phyloP scores from a whole-genome alignment of 2,888 invertebrate genomes.

The Sarcophaga subvicina region DNA sequence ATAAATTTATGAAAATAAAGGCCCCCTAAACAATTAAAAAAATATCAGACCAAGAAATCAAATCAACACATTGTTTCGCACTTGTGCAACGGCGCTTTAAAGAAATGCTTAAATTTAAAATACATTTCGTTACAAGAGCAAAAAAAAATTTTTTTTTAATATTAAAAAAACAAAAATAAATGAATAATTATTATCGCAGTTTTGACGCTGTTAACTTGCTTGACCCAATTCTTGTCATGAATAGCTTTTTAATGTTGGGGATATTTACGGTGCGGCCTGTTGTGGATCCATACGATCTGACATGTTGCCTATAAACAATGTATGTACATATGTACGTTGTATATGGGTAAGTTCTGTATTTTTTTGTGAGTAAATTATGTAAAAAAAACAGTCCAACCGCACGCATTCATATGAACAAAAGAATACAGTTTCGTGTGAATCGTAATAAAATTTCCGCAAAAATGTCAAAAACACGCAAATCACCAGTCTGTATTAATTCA shows the following conservation, averaged over 20 bases:
- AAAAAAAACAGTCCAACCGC: background rate
- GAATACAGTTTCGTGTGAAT: constrained; percentile 52
- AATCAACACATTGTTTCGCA: background rate
- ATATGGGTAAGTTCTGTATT: constrained; percentile 26
- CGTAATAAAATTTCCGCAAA: constrained; percentile 68
- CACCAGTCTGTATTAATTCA: constrained; percentile 64
- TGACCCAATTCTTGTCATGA: constrained; percentile 67
- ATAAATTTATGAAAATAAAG: background rate
- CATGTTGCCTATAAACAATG: constrained; percentile 45
- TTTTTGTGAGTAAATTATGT: constrained; percentile 46
- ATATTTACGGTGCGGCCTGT: background rate
- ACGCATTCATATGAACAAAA: background rate
- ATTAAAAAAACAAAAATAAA: constrained; percentile 8
- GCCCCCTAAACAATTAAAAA: background rate
- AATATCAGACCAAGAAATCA: constrained; percentile 1
- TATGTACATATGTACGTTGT: background rate
- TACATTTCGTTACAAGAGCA: background rate
- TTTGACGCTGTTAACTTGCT: constrained; percentile 61
- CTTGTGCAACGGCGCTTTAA: background rate
- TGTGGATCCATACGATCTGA: background rate
- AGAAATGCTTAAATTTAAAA: constrained; percentile 27
- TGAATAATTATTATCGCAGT: constrained; percentile 56
- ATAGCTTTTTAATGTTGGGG: constrained; percentile 36
- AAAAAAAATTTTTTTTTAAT: too few species aligned
- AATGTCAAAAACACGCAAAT: constrained; percentile 69